These are phyloP conservation scores for Polydrusus pterygomalis DNA, from an alignment of 2,888 invertebrate species.

Conservation along the genomic window DNA sequence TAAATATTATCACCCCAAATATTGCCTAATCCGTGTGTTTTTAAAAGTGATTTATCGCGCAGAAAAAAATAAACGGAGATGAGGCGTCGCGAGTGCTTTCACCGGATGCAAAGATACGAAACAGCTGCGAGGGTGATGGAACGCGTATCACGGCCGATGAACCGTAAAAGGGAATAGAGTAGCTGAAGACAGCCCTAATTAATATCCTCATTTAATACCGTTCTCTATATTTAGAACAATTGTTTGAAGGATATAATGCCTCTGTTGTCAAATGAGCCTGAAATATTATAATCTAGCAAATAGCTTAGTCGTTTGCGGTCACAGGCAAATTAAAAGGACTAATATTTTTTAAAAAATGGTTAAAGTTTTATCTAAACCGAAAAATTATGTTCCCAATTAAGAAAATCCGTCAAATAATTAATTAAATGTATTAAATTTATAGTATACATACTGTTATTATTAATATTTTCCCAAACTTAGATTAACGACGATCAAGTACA, in stretches of 20 bases:
- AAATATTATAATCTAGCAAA: no score
- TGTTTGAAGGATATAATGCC: slow-evolving; percentile 1
- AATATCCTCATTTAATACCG: slow-evolving; percentile 29
- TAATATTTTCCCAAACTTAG: no score
- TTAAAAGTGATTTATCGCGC: slow-evolving; percentile 43
- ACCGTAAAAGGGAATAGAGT: slow-evolving; percentile 50
- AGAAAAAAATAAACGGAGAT: slow-evolving; percentile 53
- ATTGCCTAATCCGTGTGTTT: slow-evolving; percentile 43
- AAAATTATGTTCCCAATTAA: no score
- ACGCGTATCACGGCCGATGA: slow-evolving; percentile 46
- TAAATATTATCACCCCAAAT: slow-evolving; percentile 47
- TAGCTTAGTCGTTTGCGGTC: no score
- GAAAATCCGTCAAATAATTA: no score
- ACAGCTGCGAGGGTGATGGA: slow-evolving; percentile 51
- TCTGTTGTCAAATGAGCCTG: no score
- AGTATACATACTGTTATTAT: no score
- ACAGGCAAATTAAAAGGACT: no score
- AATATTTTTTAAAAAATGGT: no score
- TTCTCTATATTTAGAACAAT: slow-evolving; percentile 3
- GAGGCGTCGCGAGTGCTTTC: slow-evolving; percentile 27
- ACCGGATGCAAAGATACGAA: slow-evolving; percentile 51
- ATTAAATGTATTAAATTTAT: no score
- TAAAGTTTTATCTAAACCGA: no score
- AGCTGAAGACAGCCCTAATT: slow-evolving; percentile 50
- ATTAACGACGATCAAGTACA: no score